Conservation (phyloP, 2,888 invertebrate genomes). For the Chelonus formosanus region DNA sequence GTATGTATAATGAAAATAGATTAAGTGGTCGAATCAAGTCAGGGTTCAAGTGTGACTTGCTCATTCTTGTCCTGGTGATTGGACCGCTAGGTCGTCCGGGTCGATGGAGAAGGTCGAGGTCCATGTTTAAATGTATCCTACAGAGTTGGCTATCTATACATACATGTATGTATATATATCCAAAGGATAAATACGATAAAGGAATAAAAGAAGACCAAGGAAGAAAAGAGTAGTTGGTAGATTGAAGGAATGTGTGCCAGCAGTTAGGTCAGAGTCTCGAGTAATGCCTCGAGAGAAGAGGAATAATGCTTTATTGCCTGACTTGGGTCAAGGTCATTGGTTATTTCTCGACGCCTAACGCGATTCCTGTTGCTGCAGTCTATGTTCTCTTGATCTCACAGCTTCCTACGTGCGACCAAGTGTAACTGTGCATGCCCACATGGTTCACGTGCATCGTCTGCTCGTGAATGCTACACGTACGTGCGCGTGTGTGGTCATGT, state of each 20-base stretch:
- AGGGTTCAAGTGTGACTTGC: conserved; percentile 11
- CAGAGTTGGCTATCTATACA: background rate
- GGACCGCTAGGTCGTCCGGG: conserved; percentile 40
- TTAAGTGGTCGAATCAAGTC: conserved; percentile 26
- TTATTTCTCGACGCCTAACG: conserved; percentile 28
- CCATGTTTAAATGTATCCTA: conserved; percentile 35
- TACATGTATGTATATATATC: background rate
- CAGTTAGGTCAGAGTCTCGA: conserved; percentile 54
- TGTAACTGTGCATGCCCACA: conserved; percentile 34
- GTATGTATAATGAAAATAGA: conserved; percentile 1
- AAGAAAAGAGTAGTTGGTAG: conserved; percentile 6
- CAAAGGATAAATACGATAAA: conserved; percentile 1
- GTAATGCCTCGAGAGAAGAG: conserved; percentile 40
- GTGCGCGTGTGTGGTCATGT: conserved; percentile 22
- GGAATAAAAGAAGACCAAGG: background rate
- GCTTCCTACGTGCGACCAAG: conserved; percentile 28
- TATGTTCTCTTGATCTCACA: conserved; percentile 21
- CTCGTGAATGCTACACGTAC: conserved; percentile 8
- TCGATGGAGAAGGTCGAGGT: conserved; percentile 37
- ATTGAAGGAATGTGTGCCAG: conserved; percentile 54
- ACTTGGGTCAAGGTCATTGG: conserved; percentile 57
- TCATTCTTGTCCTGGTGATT: conserved; percentile 30
- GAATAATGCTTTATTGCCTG: conserved; percentile 50
- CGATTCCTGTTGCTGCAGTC: conserved; percentile 29
- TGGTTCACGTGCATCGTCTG: background rate